phyloP scores from a whole-genome alignment of 1,140 invertebrate species.

The Drosophila kanapiae region DNA sequence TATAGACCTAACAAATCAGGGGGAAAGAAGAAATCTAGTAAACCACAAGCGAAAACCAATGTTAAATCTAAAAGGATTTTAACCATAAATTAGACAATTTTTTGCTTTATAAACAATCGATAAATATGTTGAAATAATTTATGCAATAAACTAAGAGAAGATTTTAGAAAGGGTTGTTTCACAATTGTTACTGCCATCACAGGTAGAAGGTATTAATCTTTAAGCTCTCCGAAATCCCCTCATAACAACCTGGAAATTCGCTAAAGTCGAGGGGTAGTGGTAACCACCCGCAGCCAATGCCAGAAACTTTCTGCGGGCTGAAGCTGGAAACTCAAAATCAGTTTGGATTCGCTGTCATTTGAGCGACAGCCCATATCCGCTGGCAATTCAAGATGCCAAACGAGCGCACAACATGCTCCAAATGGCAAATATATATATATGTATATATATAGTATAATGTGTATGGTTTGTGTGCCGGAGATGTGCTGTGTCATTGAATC shows the following conservation, averaged over 20 bases:
- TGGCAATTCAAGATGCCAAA: slow-evolving; percentile 36
- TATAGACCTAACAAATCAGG: neutral
- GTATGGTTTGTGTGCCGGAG: neutral
- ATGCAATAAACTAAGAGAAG: too few relatives aligned
- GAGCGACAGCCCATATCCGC: slow-evolving; percentile 36
- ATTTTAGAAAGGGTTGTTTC: neutral
- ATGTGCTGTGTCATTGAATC: slow-evolving; percentile 43
- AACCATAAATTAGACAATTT: neutral
- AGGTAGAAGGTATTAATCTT: neutral
- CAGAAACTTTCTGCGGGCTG: slow-evolving; percentile 32
- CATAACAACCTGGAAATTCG: slow-evolving; percentile 15
- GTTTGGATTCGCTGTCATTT: slow-evolving; percentile 37
- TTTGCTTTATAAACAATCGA: neutral
- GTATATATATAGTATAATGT: neutral
- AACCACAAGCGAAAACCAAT: neutral
- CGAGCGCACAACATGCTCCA: slow-evolving; percentile 29
- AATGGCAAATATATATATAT: slow-evolving; percentile 8
- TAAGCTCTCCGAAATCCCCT: slow-evolving; percentile 3
- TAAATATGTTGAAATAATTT: neutral
- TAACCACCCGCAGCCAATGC: neutral
- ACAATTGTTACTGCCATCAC: too few relatives aligned
- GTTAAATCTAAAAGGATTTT: neutral
- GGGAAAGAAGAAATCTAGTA: too few relatives aligned
- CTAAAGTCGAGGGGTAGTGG: neutral
- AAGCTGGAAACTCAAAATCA: slow-evolving; percentile 13